These are phyloP conservation scores for Syrmaticus mikado DNA, from an alignment of 2,113 vertebrate genomes.

Conservation along the genomic window DNA sequence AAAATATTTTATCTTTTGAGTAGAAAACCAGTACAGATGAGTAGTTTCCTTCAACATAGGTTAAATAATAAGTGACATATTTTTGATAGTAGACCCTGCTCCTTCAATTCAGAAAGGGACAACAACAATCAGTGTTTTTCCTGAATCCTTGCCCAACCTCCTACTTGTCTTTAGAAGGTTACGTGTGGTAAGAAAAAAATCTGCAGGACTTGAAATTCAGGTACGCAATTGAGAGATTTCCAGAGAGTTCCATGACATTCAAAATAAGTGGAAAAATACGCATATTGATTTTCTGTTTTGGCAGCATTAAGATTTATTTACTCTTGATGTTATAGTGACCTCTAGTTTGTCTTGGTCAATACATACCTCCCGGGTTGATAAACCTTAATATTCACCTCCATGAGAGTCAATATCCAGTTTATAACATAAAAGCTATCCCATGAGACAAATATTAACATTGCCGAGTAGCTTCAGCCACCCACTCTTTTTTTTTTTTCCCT, in stretches of 20 bases:
- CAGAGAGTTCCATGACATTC: conserved; percentile 45
- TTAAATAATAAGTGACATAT: background rate
- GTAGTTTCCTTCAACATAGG: background rate
- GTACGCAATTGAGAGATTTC: background rate
- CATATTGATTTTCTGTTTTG: conserved; percentile 65
- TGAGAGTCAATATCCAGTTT: conserved; percentile 63
- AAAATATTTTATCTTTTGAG: background rate
- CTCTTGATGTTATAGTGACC: conserved; percentile 63
- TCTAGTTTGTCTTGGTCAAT: conserved; percentile 65
- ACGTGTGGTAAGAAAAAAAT: background rate
- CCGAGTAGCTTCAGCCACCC: background rate
- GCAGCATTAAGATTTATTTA: conserved; percentile 71
- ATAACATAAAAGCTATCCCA: conserved; percentile 43
- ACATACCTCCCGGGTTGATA: conserved; percentile 58
- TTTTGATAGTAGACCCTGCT: background rate
- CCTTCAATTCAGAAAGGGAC: background rate
- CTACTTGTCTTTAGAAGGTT: background rate
- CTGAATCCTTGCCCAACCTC: background rate
- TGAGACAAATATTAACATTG: conserved; percentile 56
- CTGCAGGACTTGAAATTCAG: background rate
- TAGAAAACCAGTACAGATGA: background rate
- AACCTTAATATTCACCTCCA: conserved; percentile 67
- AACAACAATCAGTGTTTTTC: background rate
- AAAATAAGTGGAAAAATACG: conserved; percentile 60
- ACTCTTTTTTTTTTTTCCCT: conserved; percentile 21